phyloP scores from a whole-genome alignment of 2,113 vertebrate genomes.

The Myotis davidii region DNA sequence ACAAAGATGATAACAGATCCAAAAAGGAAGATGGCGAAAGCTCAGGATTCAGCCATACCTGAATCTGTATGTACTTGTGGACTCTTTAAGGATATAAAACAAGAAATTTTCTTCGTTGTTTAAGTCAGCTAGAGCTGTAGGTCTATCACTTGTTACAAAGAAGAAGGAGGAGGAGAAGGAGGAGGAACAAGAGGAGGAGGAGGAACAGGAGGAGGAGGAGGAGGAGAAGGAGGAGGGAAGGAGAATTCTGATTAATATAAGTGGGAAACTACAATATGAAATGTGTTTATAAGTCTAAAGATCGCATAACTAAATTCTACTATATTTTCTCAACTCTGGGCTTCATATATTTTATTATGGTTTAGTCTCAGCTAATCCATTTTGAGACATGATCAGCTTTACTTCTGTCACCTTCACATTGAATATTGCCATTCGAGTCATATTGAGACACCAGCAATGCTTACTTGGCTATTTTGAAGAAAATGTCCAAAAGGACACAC shows the following conservation, averaged over 20 bases:
- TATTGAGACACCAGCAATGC: not conserved
- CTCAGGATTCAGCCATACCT: not conserved
- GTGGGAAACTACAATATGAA: not conserved
- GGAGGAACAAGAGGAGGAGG: rapidly evolving
- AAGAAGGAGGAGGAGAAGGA: rapidly evolving
- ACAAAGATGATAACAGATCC: not conserved
- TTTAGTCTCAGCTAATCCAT: not conserved
- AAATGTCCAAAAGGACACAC: slow-evolving; percentile 7
- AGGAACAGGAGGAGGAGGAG: rapidly evolving
- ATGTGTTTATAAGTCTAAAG: slow-evolving; percentile 3
- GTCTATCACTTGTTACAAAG: not conserved
- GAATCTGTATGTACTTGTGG: not conserved
- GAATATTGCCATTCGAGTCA: slow-evolving; percentile 10
- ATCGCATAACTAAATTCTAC: not conserved
- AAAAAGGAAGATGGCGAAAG: not conserved
- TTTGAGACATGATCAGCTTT: not conserved
- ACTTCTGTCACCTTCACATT: slow-evolving; percentile 24
- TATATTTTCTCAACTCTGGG: not conserved
- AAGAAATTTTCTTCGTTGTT: not conserved
- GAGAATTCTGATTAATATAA: not conserved
- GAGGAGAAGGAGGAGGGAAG: not conserved
- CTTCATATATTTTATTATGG: not conserved
- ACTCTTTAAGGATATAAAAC: not conserved
- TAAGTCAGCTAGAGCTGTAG: not conserved
- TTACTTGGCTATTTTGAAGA: slow-evolving; percentile 20